These are phyloP conservation scores for Acronicta alni DNA, from an alignment of 2,888 invertebrate species.

Conservation along the genomic window DNA sequence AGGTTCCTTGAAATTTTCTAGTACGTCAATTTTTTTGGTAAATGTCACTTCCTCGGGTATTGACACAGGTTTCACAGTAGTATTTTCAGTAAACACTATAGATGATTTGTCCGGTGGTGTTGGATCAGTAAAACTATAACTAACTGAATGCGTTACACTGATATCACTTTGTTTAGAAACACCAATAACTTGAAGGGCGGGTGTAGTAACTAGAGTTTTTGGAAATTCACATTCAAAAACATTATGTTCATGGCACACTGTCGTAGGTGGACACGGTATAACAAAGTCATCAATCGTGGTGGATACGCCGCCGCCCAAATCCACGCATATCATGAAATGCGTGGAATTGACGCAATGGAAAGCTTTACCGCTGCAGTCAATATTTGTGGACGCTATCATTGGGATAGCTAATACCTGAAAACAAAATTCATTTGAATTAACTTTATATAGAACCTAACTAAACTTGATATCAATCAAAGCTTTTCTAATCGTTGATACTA, in stretches of 20 bases:
- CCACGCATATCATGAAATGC: slow-evolving; percentile 86
- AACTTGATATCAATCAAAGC: too few species aligned
- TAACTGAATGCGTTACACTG: slow-evolving; percentile 21
- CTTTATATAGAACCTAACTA: neutral
- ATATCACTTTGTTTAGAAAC: slow-evolving; percentile 35
- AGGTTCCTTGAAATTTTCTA: slow-evolving; percentile 7
- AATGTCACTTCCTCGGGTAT: slow-evolving; percentile 17
- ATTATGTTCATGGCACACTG: slow-evolving; percentile 73
- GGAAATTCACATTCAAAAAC: slow-evolving; percentile 80
- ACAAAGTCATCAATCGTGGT: slow-evolving; percentile 78
- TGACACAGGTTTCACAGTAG: slow-evolving; percentile 7
- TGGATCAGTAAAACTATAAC: slow-evolving; percentile 25
- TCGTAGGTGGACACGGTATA: slow-evolving; percentile 77
- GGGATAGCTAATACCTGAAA: slow-evolving; percentile 73
- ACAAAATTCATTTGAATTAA: slow-evolving; percentile 10
- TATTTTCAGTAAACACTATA: slow-evolving; percentile 16
- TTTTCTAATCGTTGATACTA: too few species aligned
- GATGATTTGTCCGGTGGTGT: slow-evolving; percentile 5
- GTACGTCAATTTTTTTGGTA: slow-evolving; percentile 9
- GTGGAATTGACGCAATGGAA: slow-evolving; percentile 84
- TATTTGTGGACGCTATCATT: slow-evolving; percentile 66
- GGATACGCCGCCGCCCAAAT: slow-evolving; percentile 79
- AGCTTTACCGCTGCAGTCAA: slow-evolving; percentile 82
- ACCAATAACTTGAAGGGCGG: slow-evolving; percentile 30
- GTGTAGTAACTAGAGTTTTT: slow-evolving; percentile 24